Percentiles rank a stretch among this genome's conserved stretches.
Evolutionary conservation across 2,113 vertebrate genomes (phyloP).

Genomic region (Spermophilus dauricus): DNA sequence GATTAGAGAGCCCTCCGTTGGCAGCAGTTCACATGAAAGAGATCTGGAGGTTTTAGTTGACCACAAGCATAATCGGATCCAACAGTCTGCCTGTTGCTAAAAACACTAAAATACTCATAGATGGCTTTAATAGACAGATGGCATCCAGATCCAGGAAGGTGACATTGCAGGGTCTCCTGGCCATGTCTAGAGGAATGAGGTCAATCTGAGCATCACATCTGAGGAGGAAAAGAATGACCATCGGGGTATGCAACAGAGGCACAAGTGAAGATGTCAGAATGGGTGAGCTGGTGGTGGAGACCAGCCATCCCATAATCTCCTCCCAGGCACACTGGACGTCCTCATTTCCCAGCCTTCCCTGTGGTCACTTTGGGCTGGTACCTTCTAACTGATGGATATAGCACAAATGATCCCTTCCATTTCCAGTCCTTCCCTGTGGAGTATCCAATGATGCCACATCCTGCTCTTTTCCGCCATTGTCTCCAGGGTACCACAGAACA

Average conservation of each 20-base stretch:
- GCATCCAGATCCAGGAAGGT: slow-evolving; percentile 62
- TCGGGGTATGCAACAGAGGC: fast-evolving
- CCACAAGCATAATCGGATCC: slow-evolving; percentile 79
- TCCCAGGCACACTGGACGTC: background rate
- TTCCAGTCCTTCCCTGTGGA: background rate
- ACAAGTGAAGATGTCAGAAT: fast-evolving
- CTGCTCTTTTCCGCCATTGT: background rate
- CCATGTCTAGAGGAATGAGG: background rate
- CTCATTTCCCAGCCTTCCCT: background rate
- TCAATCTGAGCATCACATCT: background rate
- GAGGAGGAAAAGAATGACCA: background rate
- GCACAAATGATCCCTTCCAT: background rate
- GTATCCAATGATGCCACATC: background rate
- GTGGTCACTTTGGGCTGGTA: too few species aligned
- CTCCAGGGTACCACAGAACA: background rate
- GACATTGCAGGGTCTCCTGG: slow-evolving; percentile 20
- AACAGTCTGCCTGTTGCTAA: slow-evolving; percentile 72
- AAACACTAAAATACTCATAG: slow-evolving; percentile 39
- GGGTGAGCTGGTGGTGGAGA: background rate
- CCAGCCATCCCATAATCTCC: fast-evolving
- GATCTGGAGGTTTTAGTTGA: slow-evolving; percentile 66
- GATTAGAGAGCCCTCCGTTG: slow-evolving; percentile 73
- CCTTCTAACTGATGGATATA: background rate
- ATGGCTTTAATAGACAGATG: slow-evolving; percentile 57
- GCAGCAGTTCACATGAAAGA: slow-evolving; percentile 78